Evolutionary conservation across 2,113 vertebrate species (phyloP).

Genomic region (Enhydra lutris): DNA sequence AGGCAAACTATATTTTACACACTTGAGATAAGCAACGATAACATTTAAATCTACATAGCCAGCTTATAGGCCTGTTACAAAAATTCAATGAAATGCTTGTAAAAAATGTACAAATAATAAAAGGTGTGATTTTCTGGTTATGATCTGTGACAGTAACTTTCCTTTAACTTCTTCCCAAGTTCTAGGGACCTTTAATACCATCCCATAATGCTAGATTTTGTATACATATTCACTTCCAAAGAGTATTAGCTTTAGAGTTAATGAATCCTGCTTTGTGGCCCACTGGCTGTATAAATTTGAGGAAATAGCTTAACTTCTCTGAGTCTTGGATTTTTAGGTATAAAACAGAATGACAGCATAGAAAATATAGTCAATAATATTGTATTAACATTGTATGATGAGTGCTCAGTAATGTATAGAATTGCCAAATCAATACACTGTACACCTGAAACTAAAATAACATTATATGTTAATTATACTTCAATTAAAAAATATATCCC

Average conservation of each 20-base stretch:
- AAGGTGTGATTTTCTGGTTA: neutral
- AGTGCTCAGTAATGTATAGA: neutral
- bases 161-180: neutral
- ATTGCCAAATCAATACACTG: neutral
- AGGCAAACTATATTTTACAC: neutral
- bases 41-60: neutral
- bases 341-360: neutral
- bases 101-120: neutral
- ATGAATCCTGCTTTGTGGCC: neutral
- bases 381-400: neutral
- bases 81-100: neutral
- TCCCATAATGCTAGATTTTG: neutral
- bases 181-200: neutral
- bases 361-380: neutral
- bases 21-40: neutral
- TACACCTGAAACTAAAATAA: neutral
- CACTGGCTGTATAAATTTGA: neutral
- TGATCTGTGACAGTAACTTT: neutral
- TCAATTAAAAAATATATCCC: neutral
- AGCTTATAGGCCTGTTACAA: neutral
- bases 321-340: neutral
- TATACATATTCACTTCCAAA: neutral
- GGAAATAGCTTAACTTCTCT: neutral
- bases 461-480: neutral
- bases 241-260: neutral